Percentiles rank a stretch among this genome's conserved stretches.
Conservation (phyloP, 2,113 vertebrate genomes). For the Solea solea region DNA sequence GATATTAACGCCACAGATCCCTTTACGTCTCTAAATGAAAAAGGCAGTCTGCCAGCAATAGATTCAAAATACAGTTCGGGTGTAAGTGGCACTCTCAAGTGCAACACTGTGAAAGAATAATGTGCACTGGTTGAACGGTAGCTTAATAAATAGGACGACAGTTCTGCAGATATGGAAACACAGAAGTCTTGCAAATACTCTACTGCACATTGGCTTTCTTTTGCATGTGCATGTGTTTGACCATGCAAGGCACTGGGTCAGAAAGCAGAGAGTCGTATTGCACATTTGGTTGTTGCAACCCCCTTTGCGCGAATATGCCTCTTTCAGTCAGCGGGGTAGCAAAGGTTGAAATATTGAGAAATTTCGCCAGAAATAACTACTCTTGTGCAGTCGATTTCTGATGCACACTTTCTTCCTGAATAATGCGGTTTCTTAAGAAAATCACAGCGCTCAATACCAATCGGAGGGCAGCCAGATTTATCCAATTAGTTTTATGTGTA, state of each 20-base stretch:
- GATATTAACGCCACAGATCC: conserved; percentile 32
- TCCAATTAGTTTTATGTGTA: conserved; percentile 69
- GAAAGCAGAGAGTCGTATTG: conserved; percentile 53
- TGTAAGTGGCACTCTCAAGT: conserved; percentile 9
- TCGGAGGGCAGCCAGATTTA: conserved; percentile 61
- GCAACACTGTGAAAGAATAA: conserved; percentile 17
- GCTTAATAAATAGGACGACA: conserved; percentile 29
- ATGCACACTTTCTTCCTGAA: conserved; percentile 25
- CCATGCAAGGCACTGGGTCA: conserved; percentile 71
- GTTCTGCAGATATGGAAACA: conserved; percentile 27
- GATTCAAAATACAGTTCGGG: conserved; percentile 20
- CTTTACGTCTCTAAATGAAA: conserved; percentile 26
- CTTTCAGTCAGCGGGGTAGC: conserved; percentile 47
- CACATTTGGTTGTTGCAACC: conserved; percentile 68
- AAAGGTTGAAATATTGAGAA: conserved; percentile 41
- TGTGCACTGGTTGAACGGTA: conserved; percentile 23
- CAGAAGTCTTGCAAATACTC: conserved; percentile 13
- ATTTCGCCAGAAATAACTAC: conserved; percentile 5
- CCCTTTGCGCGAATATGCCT: conserved; percentile 38
- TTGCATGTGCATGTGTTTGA: conserved; percentile 50
- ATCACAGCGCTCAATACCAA: conserved; percentile 53
- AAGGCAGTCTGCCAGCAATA: conserved; percentile 24
- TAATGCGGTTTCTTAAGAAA: conserved; percentile 20
- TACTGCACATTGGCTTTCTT: neutral
- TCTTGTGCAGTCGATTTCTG: conserved; percentile 17